Conservation (phyloP, 2,888 invertebrate genomes). For the Eupithecia subfuscata region DNA sequence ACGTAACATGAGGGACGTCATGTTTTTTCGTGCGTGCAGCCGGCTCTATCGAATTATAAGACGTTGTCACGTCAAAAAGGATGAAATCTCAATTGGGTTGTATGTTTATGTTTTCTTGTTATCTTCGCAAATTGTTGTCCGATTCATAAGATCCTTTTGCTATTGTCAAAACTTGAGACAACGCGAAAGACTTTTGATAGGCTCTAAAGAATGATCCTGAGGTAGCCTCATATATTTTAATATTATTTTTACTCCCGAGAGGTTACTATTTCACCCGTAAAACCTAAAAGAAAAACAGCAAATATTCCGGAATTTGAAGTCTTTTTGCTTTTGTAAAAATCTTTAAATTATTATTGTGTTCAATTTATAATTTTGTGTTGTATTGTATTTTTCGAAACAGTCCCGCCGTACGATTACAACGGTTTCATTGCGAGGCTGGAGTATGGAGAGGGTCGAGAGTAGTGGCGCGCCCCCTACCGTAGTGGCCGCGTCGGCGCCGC, state of each 20-base stretch:
- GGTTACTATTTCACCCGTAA: background rate
- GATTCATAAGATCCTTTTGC: background rate
- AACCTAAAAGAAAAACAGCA: no score
- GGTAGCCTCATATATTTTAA: no score
- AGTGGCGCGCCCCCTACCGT: slow-evolving; percentile 82
- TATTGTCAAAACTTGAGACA: background rate
- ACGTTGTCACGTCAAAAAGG: no score
- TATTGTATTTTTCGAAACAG: slow-evolving; percentile 65
- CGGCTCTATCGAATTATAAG: no score
- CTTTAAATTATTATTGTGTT: no score
- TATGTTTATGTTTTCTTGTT: background rate
- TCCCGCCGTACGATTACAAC: slow-evolving; percentile 89
- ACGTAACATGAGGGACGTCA: no score
- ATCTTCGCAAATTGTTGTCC: background rate
- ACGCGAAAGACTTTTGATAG: background rate
- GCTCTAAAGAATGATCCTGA: background rate
- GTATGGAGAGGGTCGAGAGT: slow-evolving; percentile 83
- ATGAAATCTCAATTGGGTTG: background rate
- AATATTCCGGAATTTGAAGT: no score
- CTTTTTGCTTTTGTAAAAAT: no score
- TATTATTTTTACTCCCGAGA: background rate
- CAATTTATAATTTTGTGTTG: background rate
- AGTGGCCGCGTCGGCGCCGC: slow-evolving; percentile 69
- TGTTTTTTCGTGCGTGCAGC: no score
- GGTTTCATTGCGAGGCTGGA: slow-evolving; percentile 88